Conservation (phyloP, 2,797 vertebrate species). For the Hypotaenidia philippensis region DNA sequence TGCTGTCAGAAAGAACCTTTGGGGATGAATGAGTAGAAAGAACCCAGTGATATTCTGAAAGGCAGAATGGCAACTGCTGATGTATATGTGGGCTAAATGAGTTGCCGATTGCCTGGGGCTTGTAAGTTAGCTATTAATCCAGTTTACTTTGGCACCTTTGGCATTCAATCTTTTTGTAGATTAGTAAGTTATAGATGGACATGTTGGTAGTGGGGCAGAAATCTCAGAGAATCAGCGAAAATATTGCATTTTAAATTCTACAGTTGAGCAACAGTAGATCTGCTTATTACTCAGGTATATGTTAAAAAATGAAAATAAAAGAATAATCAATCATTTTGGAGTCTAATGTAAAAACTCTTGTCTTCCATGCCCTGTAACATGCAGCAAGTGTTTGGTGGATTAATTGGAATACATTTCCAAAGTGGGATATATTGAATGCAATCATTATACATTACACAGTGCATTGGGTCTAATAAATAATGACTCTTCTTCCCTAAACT, state of each 20-base stretch:
- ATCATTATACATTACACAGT: neutral
- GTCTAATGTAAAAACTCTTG: neutral
- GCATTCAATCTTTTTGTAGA: neutral
- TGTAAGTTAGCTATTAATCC: constrained; percentile 1
- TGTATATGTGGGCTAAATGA: constrained; percentile 5
- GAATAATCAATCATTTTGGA: neutral
- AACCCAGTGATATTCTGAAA: neutral
- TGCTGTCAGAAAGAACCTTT: constrained; percentile 11
- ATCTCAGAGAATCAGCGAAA: neutral
- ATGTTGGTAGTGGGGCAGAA: neutral
- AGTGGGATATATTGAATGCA: neutral
- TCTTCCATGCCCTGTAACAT: neutral
- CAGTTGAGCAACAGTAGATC: neutral
- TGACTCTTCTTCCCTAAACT: neutral
- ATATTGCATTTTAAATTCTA: neutral
- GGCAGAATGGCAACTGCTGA: neutral
- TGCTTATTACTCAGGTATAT: neutral
- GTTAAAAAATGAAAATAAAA: neutral
- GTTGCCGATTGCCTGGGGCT: neutral
- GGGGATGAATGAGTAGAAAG: constrained; percentile 1
- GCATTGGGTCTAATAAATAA: neutral
- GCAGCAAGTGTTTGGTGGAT: neutral
- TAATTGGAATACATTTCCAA: neutral
- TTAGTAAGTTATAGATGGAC: neutral
- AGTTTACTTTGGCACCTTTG: neutral